Percentiles rank a stretch among this genome's conserved stretches.
phyloP scores from a whole-genome alignment of 2,888 invertebrate species.

The Incurvaria masculella region DNA sequence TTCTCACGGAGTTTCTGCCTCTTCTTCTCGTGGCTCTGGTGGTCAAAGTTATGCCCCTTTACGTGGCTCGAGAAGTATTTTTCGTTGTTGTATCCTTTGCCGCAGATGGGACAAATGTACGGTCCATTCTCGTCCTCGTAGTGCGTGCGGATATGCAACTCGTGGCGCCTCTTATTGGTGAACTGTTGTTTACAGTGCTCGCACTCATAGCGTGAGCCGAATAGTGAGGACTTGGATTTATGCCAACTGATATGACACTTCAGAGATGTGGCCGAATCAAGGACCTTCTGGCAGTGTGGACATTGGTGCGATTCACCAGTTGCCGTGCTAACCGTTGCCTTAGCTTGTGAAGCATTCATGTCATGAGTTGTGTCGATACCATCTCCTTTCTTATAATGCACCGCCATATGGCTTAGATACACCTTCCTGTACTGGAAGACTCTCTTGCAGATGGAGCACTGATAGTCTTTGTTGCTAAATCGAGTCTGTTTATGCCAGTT shows the following conservation, averaged over 20 bases:
- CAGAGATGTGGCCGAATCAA: constrained; percentile 40
- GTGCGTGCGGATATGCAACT: constrained; percentile 45
- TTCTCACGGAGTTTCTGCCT: constrained; percentile 36
- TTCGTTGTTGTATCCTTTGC: constrained; percentile 52
- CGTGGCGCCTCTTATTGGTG: constrained; percentile 42
- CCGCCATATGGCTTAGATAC: constrained; percentile 47
- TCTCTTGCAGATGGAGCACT: constrained; percentile 46
- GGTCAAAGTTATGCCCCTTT: constrained; percentile 52
- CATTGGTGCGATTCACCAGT: constrained; percentile 39
- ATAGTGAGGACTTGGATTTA: constrained; percentile 39
- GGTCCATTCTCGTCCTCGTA: constrained; percentile 52
- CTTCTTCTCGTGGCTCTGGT: constrained; percentile 39
- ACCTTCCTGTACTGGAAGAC: constrained; percentile 43
- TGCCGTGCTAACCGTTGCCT: not conserved
- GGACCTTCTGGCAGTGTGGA: constrained; percentile 42
- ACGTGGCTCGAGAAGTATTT: constrained; percentile 45
- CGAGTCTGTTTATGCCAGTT: constrained; percentile 49
- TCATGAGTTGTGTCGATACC: constrained; percentile 36
- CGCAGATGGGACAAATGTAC: constrained; percentile 48
- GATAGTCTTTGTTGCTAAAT: constrained; percentile 46
- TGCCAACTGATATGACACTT: constrained; percentile 47
- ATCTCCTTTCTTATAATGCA: constrained; percentile 46
- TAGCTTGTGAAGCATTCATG: constrained; percentile 11
- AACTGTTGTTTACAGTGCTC: constrained; percentile 44
- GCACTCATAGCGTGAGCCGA: constrained; percentile 45